These are phyloP conservation scores for Myotis myotis DNA, from an alignment of 2,797 vertebrate species.

Conservation along the genomic window DNA sequence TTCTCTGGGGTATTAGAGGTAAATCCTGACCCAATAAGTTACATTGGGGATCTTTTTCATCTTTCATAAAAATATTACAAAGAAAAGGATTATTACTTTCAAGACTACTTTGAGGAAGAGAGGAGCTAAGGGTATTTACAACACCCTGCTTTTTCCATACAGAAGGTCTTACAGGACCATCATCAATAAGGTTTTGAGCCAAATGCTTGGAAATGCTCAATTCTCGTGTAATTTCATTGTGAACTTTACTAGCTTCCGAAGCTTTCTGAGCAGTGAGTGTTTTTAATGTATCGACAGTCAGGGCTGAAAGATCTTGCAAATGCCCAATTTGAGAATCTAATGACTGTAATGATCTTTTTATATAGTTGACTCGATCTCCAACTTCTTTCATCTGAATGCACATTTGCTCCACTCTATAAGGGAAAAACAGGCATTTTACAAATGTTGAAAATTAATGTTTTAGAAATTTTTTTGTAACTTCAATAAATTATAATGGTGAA, in stretches of 20 bases:
- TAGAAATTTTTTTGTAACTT: conserved; percentile 46
- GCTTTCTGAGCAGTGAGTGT: conserved; percentile 96
- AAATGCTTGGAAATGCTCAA: conserved; percentile 97
- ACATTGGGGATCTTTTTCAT: conserved; percentile 83
- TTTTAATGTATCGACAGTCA: conserved; percentile 98
- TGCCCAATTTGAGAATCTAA: conserved; percentile 99
- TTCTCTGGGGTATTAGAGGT: conserved; percentile 86
- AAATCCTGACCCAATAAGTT: conserved; percentile 84
- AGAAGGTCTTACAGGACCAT: conserved; percentile 91
- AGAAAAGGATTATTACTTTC: conserved; percentile 93
- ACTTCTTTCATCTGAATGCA: conserved; percentile 98
- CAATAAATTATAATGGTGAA: background rate
- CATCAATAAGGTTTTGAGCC: conserved; percentile 91
- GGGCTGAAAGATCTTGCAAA: conserved; percentile 97
- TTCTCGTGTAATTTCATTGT: conserved; percentile 97
- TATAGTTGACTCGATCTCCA: conserved; percentile 98
- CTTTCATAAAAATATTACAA: conserved; percentile 85
- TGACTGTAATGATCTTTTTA: conserved; percentile 96
- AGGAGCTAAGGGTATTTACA: conserved; percentile 90
- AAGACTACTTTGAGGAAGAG: conserved; percentile 87
- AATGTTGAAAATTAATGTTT: conserved; percentile 38
- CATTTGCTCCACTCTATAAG: conserved; percentile 95
- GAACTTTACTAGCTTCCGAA: conserved; percentile 97
- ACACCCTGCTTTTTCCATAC: conserved; percentile 92
- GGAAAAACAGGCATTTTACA: conserved; percentile 40